Evolutionary conservation across 2,888 invertebrate genomes (phyloP), one percentile per base, ranked within the genome.

Genomic region (Drosophila lacicola): DNA sequence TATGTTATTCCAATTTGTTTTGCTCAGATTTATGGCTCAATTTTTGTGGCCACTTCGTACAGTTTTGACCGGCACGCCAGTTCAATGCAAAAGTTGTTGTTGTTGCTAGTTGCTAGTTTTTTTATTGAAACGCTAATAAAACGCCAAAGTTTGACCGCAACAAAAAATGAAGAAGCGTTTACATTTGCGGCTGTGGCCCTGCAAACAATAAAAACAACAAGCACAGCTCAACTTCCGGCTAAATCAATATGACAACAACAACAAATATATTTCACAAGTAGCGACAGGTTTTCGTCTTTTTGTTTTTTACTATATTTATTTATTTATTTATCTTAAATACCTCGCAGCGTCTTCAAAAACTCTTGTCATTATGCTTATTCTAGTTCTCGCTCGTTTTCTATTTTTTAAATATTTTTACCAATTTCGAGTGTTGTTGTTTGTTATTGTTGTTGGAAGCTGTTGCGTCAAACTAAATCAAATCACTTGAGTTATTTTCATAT

Each of bases 381-480:
- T 62, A 34, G 3, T 10, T 39, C 21, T 50, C 13, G 21, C 13
- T 13, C 4, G 17, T 51, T 19, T 63, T 51, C 17, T 21, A 66
- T 50, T 65, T 67, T 64, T 66, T 47, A n/a, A 13, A 34, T 45
- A 44, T 64, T 58, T 53, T 51, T 42, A 34, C 21, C 39, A 34
- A 54, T 21, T 9, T 56, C 56, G 57, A 57, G 57, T 68, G 50
- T 53, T 33, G 46, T 36, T 65, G 64, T 17, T 66, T 72, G 45
- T 19, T 76, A 39, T 41, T 70, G 46, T 19, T 70, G 44, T 50
- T 55, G 58, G 17, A 17, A 17, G 17, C 29, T 66, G 60, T 72
- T 70, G 70, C 68, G 70, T 73, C 65, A 76, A 76, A 77, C 65
- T 79, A 79, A 79, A 78, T 74, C 77, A 77, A 74, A 70, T 72